Evolutionary conservation across 2,797 vertebrate genomes (phyloP).

Genomic region (Ptychobarbus kaznakovi): DNA sequence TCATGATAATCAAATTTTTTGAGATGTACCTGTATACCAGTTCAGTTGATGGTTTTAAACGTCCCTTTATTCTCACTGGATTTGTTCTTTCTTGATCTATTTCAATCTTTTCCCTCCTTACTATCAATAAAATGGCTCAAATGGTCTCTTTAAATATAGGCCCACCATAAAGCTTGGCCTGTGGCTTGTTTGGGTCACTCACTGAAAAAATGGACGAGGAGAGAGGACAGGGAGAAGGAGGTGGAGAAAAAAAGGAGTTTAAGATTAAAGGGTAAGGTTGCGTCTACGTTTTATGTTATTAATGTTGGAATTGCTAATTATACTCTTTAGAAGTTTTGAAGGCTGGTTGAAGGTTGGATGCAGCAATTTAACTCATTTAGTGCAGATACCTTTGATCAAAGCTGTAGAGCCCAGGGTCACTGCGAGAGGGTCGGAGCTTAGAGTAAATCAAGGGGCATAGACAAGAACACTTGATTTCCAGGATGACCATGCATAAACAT

Average conservation of each 20-base stretch:
- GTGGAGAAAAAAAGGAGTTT: constrained; percentile 59
- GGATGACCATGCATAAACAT: constrained; percentile 57
- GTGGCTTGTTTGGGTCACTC: constrained; percentile 70
- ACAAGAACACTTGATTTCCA: constrained; percentile 51
- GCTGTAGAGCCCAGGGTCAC: constrained; percentile 60
- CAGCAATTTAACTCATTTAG: constrained; percentile 73
- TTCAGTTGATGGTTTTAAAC: neutral
- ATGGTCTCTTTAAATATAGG: constrained; percentile 65
- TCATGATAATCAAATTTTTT: too few relatives aligned
- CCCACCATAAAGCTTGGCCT: constrained; percentile 64
- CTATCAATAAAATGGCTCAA: constrained; percentile 62
- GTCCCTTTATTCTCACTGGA: neutral
- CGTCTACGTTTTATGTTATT: constrained; percentile 73
- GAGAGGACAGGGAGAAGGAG: constrained; percentile 54
- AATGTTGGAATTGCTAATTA: constrained; percentile 77
- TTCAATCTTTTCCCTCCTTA: constrained; percentile 57
- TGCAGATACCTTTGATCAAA: constrained; percentile 76
- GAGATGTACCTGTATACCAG: neutral
- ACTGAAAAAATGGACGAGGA: constrained; percentile 52
- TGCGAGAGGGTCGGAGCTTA: constrained; percentile 49
- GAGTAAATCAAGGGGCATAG: constrained; percentile 50
- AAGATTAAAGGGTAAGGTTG: constrained; percentile 77
- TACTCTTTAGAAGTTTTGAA: constrained; percentile 72
- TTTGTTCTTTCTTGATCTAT: constrained; percentile 6
- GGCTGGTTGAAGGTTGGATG: constrained; percentile 71